Conservation (phyloP, 2,113 vertebrate genomes). For the Epinephelus lanceolatus region DNA sequence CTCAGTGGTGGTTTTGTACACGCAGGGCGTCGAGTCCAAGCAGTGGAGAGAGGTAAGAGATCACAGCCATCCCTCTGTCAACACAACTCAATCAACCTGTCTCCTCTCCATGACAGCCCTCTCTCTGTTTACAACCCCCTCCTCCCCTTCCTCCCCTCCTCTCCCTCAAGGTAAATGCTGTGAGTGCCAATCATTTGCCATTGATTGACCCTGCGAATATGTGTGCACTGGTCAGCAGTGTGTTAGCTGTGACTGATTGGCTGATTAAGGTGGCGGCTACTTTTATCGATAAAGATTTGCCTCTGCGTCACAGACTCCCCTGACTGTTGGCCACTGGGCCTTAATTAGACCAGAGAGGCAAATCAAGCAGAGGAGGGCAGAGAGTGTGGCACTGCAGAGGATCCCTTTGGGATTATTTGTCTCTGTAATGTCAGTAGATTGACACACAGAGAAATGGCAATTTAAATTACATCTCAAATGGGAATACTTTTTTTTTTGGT, state of each 20-base stretch:
- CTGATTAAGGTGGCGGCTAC: constrained; percentile 72
- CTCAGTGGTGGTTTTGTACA: constrained; percentile 95
- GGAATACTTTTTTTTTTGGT: background rate
- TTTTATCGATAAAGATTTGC: constrained; percentile 70
- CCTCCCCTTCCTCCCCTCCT: background rate
- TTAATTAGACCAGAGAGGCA: constrained; percentile 48
- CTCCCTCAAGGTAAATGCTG: constrained; percentile 56
- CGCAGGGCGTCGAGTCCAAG: constrained; percentile 92
- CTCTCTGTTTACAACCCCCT: constrained; percentile 33
- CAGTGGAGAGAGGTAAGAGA: constrained; percentile 95
- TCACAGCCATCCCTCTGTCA: constrained; percentile 39
- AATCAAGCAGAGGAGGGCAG: constrained; percentile 20
- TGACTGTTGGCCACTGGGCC: constrained; percentile 28
- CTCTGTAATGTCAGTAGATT: constrained; percentile 5
- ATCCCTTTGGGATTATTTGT: constrained; percentile 29
- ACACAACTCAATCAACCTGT: constrained; percentile 60
- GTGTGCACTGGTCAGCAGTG: constrained; percentile 41
- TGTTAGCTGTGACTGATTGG: constrained; percentile 66
- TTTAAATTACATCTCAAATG: background rate
- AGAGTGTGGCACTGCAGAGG: constrained; percentile 2
- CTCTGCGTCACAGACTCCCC: constrained; percentile 33
- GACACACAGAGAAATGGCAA: background rate
- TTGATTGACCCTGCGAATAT: constrained; percentile 74
- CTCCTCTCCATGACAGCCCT: constrained; percentile 29
- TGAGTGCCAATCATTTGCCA: constrained; percentile 70